Percentiles rank a stretch among this genome's conserved stretches.
phyloP scores from a whole-genome alignment of 2,888 invertebrate genomes.

The Agelastica alni region DNA sequence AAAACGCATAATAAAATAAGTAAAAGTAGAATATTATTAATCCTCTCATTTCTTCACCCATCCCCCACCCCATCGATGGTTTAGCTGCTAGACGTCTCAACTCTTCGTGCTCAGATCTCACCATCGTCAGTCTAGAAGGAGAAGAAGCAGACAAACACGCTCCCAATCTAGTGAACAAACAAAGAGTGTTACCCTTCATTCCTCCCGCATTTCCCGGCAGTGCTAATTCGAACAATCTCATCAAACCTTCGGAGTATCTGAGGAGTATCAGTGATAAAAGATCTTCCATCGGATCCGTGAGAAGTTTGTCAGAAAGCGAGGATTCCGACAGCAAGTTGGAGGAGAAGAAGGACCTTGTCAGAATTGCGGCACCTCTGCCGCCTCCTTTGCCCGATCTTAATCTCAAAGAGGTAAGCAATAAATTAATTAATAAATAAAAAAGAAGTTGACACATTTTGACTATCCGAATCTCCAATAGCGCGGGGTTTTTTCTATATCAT shows the following conservation, averaged over 20 bases:
- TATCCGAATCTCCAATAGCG: no score
- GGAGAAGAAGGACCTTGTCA: constrained; percentile 30
- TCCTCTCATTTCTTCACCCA: constrained; percentile 10
- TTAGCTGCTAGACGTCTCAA: constrained; percentile 54
- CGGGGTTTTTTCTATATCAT: no score
- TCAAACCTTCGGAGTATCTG: constrained; percentile 91
- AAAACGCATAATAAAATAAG: no score
- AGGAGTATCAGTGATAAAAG: constrained; percentile 75
- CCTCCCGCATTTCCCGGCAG: constrained; percentile 83
- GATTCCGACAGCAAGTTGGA: constrained; percentile 44
- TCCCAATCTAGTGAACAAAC: constrained; percentile 77
- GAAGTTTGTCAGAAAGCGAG: constrained; percentile 53
- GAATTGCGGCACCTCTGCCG: constrained; percentile 59
- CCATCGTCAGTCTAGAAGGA: constrained; percentile 60
- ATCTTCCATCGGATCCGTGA: constrained; percentile 57
- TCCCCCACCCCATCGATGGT: constrained; percentile 25
- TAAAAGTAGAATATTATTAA: constrained; percentile 19
- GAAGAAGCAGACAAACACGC: constrained; percentile 55
- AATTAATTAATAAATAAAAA: no score
- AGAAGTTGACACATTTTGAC: no score
- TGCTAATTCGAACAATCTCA: constrained; percentile 76
- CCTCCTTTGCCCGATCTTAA: constrained; percentile 49
- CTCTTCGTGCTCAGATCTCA: constrained; percentile 56
- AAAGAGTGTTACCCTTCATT: constrained; percentile 85
- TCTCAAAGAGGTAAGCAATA: constrained; percentile 10